phyloP scores from a whole-genome alignment of 2,797 vertebrate genomes.

The Cirrhinus mrigala region DNA sequence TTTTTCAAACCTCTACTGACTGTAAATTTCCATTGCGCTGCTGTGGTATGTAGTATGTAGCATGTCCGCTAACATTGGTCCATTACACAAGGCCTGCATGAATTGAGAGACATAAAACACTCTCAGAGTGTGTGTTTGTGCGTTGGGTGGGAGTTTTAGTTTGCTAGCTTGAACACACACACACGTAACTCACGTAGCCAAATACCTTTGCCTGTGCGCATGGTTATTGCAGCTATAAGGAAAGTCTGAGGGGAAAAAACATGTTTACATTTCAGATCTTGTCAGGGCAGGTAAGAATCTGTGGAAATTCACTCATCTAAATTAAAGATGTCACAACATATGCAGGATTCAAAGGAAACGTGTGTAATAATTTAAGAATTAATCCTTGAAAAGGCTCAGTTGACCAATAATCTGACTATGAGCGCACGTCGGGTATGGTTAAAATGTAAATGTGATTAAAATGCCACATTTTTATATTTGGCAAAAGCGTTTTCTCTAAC shows the following conservation, averaged over 20 bases:
- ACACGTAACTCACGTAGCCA: conserved; percentile 23
- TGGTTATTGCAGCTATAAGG: neutral
- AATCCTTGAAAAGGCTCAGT: neutral
- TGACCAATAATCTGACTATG: neutral
- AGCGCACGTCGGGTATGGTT: neutral
- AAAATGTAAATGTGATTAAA: neutral
- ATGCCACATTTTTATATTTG: neutral
- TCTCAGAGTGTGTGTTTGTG: conserved; percentile 67
- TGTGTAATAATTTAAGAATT: neutral
- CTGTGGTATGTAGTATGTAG: conserved; percentile 22
- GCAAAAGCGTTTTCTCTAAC: neutral
- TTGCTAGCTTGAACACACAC: neutral
- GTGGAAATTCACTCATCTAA: conserved; percentile 3
- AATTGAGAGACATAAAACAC: conserved; percentile 53
- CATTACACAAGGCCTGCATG: conserved; percentile 24
- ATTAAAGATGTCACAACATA: neutral
- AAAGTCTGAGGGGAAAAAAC: neutral
- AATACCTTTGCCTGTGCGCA: neutral
- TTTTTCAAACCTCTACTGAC: conserved; percentile 8
- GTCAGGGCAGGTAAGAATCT: conserved; percentile 15
- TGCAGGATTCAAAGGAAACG: neutral
- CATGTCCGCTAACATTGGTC: conserved; percentile 14
- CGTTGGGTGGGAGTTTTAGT: conserved; percentile 4
- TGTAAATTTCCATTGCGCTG: conserved; percentile 36
- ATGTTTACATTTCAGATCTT: conserved; percentile 31